These are phyloP conservation scores for Drosophila pseudoobscura DNA, from an alignment of 1,140 invertebrate species.

Conservation along the genomic window DNA sequence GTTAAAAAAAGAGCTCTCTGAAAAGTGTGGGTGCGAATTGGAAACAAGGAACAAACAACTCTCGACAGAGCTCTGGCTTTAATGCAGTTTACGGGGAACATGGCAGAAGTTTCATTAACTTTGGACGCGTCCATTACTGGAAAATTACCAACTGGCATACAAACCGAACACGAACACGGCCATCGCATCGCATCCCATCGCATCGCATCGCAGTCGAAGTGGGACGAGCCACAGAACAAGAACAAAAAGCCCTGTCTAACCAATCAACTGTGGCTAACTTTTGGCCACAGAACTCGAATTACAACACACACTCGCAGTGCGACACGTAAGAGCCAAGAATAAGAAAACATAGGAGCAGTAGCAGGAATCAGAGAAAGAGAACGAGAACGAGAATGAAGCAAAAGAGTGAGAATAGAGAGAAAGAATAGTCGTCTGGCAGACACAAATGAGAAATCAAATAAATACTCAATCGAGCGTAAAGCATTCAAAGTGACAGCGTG, in stretches of 20 bases:
- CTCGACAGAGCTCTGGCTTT: slow-evolving; percentile 26
- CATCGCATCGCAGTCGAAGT: slow-evolving; percentile 27
- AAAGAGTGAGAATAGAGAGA: slow-evolving; percentile 7
- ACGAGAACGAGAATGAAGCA: slow-evolving; percentile 5
- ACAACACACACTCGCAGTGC: slow-evolving; percentile 37
- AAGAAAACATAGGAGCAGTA: slow-evolving; percentile 21
- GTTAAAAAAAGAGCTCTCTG: slow-evolving; percentile 20
- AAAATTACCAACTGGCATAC: slow-evolving; percentile 47
- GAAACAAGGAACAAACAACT: slow-evolving; percentile 15
- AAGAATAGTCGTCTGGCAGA: slow-evolving; percentile 61
- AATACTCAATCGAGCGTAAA: slow-evolving; percentile 79
- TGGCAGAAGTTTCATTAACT: slow-evolving; percentile 70
- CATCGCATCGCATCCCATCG: no score
- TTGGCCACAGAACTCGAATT: slow-evolving; percentile 78
- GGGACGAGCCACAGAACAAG: slow-evolving; percentile 14
- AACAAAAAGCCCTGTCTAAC: slow-evolving; percentile 58
- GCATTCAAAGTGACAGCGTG: slow-evolving; percentile 67
- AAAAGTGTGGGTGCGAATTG: slow-evolving; percentile 10
- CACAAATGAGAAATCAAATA: slow-evolving; percentile 81
- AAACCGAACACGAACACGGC: slow-evolving; percentile 21
- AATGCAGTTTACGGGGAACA: slow-evolving; percentile 52
- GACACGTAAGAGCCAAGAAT: slow-evolving; percentile 41
- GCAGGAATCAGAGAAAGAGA: slow-evolving; percentile 11
- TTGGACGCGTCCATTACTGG: slow-evolving; percentile 53
- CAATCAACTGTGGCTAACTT: slow-evolving; percentile 80